Base-by-base conservation (phyloP, 1,140 invertebrate species). In the Radopholus similis region DNA sequence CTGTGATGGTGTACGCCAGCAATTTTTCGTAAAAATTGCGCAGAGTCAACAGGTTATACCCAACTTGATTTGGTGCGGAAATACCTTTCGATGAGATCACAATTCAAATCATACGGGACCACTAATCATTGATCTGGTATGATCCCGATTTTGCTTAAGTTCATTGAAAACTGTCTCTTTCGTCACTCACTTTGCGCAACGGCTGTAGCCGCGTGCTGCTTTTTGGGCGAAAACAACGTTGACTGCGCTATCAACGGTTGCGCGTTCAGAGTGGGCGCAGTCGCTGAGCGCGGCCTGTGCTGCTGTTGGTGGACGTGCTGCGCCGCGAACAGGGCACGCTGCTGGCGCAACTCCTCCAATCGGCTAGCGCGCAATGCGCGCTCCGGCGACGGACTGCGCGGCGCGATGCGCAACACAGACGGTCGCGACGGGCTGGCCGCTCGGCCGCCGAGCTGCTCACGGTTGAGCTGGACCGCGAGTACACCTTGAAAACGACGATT, bases 301-400 rank as follows among this genome's bases (percentile, higher is more conserved):
- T 64, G 62, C 4, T 60, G 62, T 35, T 59, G 9, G 2, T 44
- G 26, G 42, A 26, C 21, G 30, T 42, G 64, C 4, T 65, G 64
- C 30, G 32, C 2, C 28, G 35, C 8, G 38, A 42, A 30, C 18
- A 32, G 64, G 18, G 53, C 30, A 9, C 37, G 21, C n/a, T 65
- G 49, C 32, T 38, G 42, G 26, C 53, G 18, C 32, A 32, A 35
- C 28, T 26, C 18, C 8, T 56, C 28, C 23, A 35, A 35, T 8
- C 28, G 38, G 9, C 30, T 54, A 8, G 30, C 13, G n/a, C 42
- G 51, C 15, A n/a, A 32, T 18, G 35, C 30, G 26, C 37, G 6
- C 30, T 64, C 34, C 2, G 26, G 34, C 9, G 51, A 55, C 23
- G 44, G 30, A 56, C 26, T 44, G 2, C 51, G 30, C 37, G 26